Base-by-base conservation (phyloP, 2,888 invertebrate genomes). In the Hyppa rectilinea region DNA sequence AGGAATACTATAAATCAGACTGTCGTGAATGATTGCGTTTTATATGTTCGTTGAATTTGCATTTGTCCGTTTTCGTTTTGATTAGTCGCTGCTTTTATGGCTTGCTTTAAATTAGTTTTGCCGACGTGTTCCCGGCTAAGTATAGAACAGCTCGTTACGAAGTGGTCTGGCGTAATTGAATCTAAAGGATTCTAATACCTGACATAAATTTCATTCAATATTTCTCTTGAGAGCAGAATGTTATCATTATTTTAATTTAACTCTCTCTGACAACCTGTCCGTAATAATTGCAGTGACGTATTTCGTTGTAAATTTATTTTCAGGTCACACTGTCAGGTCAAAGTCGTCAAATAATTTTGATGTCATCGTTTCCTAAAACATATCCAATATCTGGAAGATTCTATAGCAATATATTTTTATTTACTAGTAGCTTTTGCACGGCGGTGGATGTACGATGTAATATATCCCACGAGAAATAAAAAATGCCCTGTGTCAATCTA, bases 21-120 rank as follows among this genome's bases (percentile, higher is more conserved):
- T 55, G 34, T 52, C 10, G 45, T 36, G 26, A 65, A 73, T 56
- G 61, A 64, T 65, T 63, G 56, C 59, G 62, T 63, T 78, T 71
- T 78, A 78, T 63, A 66, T 26, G 71, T 71, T 60, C 53, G 55
- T 55, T 63, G 17, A 62, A 78, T 81, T 72, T 78, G 66, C 49
- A 78, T 60, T 81, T 81, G n/a, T 66, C 47, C 55, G 78, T 71
- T 62, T 66, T 81, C 72, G 20, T 52, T 59, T 62, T 78, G 82
- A 81, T 81, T 77, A 60, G 78, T 71, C 9, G 62, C n/a, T 23
- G 36, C 23, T 49, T 78, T 56, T 81, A 82, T 72, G 82, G 78
- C 55, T 70, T 82, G 71, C 70, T 81, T 73, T 56, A 60, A 68
- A 81, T 81, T 76, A 60, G n/a, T 78, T 59, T 74, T 65, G 49